Percentiles rank a stretch among this genome's conserved stretches.
Conservation (phyloP, 2,797 vertebrate species). For the Sciurus carolinensis region DNA sequence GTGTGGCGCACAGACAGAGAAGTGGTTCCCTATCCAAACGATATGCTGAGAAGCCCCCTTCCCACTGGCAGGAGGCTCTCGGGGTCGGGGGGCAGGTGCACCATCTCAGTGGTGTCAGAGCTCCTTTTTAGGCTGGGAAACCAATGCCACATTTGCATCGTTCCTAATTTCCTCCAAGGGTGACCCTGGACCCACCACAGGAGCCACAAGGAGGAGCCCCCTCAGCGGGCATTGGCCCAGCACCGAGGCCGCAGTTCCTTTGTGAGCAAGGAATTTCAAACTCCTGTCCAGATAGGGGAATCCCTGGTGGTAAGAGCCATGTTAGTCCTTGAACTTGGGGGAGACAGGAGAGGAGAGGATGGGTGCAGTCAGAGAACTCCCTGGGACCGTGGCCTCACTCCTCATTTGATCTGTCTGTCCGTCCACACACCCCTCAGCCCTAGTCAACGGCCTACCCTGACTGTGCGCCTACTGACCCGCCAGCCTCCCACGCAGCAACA, state of each 20-base stretch:
- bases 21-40: neutral
- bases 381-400: neutral
- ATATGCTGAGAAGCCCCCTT: neutral
- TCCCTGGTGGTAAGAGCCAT: too few relatives aligned
- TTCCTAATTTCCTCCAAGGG: neutral
- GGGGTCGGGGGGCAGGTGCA: neutral
- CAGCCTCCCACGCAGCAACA: neutral
- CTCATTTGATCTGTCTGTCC: neutral
- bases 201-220: neutral
- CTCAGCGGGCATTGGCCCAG: too few relatives aligned
- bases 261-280: neutral
- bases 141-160: neutral
- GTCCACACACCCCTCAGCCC: neutral
- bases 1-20: constrained; percentile 25
- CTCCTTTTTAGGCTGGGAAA: neutral
- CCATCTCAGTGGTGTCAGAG: neutral
- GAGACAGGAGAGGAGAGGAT: too few relatives aligned
- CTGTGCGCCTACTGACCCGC: neutral
- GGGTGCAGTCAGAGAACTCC: neutral
- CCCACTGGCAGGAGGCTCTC: neutral
- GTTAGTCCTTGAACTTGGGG: neutral
- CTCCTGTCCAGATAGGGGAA: neutral
- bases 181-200: neutral
- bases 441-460: constrained; percentile 59
- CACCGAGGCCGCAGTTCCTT: neutral